Evolutionary conservation across 2,113 vertebrate species (phyloP), one percentile per base, ranked within the genome.

Genomic region (Zapornia atra): DNA sequence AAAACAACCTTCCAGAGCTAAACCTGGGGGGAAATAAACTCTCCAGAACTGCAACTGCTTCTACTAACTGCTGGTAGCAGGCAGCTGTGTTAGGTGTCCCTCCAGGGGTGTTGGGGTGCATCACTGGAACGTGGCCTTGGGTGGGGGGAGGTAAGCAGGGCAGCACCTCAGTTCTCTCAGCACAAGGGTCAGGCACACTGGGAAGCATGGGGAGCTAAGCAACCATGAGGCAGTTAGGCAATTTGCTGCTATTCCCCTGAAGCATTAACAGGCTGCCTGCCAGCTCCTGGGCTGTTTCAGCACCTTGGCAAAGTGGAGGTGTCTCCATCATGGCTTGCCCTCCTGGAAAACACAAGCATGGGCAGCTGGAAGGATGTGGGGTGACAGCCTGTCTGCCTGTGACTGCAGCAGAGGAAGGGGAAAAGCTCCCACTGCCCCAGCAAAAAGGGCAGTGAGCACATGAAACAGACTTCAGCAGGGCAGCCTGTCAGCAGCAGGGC

Each of bases 81-180:
- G 29, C 38, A 38, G 73, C 18, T 53, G 22, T 46, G 40, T 5
- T 6, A 5, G 34, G 59, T 26, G 4, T 2, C 28, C 2, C 22
- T 2, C 1, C 1, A 0, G 12, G 9, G n/a, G 22, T 4, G 15
- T 44, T 2, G 0, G 70, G 15, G 26, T 31, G 25, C 29, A 13
- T 14, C 11, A 57, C 71, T 82, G 78, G 78, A 54, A 48, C 1
- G 0, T 15, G 17, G 72, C 66, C 63, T 12, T 0, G 1, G 42
- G 18, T 3, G 5, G 46, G 26, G 66, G 17, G 2, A 4, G 66
- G 66, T 4, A 4, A 29, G 40, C 28, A 70, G 65, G 72, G 38
- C 31, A 75, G 57, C 16, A 9, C 24, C 65, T 63, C 86, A 53
- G 34, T 7, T 63, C 42, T 28, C 73, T 53, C 21, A 33, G 12